Conservation (phyloP, 1,140 invertebrate species). For the Papilio polytes region DNA sequence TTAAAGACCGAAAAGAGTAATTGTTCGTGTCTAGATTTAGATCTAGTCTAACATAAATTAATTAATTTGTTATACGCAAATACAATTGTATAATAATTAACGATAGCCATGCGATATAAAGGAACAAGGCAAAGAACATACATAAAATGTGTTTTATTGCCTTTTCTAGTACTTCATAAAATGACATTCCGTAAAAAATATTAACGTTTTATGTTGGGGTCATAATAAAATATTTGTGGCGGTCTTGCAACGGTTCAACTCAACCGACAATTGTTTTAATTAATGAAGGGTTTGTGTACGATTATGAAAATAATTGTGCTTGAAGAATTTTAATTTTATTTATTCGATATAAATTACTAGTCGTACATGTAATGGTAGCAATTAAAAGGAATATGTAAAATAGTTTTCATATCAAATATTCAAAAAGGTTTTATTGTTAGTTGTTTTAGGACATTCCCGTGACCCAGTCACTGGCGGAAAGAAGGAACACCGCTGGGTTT, state of each 20-base stretch:
- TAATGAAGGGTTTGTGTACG: slow-evolving; percentile 15
- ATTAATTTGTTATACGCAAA: slow-evolving; percentile 19
- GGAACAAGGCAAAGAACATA: slow-evolving; percentile 6
- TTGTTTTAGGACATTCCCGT: neutral
- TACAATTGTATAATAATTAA: neutral
- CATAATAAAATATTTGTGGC: slow-evolving; percentile 30
- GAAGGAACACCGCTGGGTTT: too few relatives aligned
- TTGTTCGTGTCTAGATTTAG: neutral
- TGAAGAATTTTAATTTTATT: slow-evolving; percentile 38
- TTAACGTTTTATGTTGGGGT: slow-evolving; percentile 33
- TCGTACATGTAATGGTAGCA: slow-evolving; percentile 30
- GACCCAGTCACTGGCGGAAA: too few relatives aligned
- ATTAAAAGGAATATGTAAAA: slow-evolving; percentile 34
- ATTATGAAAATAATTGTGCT: slow-evolving; percentile 39
- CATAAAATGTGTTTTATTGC: slow-evolving; percentile 6
- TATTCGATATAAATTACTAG: slow-evolving; percentile 34
- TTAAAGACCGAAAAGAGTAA: neutral
- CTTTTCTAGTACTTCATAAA: slow-evolving; percentile 27
- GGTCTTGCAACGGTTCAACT: slow-evolving; percentile 11
- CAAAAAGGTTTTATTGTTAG: neutral
- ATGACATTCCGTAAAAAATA: slow-evolving; percentile 34
- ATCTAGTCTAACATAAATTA: neutral
- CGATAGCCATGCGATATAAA: neutral
- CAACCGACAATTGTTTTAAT: slow-evolving; percentile 21
- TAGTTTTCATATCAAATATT: slow-evolving; percentile 1